A percentile compares a stretch with the other conserved stretches of the same genome.
These are phyloP conservation scores for Heliopora coerulea DNA, from an alignment of 92 coral and sea anemone genomes.

Conservation along the genomic window DNA sequence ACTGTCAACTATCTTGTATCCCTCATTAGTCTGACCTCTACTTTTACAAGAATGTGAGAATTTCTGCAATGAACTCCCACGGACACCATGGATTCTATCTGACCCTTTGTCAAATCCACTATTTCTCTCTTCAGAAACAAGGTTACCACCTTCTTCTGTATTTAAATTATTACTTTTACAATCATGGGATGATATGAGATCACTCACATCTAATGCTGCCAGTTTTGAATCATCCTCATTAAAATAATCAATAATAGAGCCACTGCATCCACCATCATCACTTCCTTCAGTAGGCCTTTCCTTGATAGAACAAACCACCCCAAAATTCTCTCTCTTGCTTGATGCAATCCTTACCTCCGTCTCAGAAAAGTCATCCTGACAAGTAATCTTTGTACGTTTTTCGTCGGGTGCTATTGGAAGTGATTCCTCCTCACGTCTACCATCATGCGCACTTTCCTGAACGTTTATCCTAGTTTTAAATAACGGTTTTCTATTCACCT, in stretches of 20 bases:
- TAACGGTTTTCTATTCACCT: constrained; percentile 5
- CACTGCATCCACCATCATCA: neutral
- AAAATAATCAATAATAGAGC: constrained; percentile 27
- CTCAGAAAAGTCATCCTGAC: neutral
- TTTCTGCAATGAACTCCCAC: neutral
- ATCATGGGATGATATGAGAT: constrained; percentile 52
- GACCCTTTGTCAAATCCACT: neutral
- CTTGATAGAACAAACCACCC: neutral
- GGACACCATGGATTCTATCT: neutral
- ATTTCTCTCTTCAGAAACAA: neutral
- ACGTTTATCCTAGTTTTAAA: neutral
- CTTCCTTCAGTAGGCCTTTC: neutral
- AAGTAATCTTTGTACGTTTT: constrained; percentile 18
- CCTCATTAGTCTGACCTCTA: neutral
- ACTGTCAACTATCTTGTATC: neutral
- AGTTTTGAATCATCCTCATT: constrained; percentile 66
- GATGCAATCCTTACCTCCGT: neutral
- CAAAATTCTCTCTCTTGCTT: constrained; percentile 2
- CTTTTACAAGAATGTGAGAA: neutral
- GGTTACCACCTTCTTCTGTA: neutral
- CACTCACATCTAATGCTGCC: constrained; percentile 76
- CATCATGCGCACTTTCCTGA: neutral
- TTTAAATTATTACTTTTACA: constrained; percentile 2
- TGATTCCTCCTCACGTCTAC: neutral
- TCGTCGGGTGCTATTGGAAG: neutral